Conservation (phyloP, 2,113 vertebrate species). For the Nothocercus nigrocapillus region DNA sequence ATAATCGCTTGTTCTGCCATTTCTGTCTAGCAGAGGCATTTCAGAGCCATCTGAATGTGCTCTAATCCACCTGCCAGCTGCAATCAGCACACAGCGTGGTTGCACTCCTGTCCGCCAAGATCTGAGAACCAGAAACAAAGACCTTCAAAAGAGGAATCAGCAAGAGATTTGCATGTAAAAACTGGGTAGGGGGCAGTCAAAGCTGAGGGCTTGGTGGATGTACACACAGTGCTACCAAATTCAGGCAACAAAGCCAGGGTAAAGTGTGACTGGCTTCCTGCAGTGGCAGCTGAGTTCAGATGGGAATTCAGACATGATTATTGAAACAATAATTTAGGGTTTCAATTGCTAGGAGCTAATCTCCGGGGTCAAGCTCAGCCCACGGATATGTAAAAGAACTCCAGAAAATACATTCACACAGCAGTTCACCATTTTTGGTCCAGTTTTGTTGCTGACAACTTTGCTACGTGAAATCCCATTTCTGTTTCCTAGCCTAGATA, state of each 20-base stretch:
- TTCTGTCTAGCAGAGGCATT: slow-evolving; percentile 17
- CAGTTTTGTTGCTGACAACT: not conserved
- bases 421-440: not conserved
- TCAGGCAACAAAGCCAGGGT: not conserved
- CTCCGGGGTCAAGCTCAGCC: not conserved
- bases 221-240: not conserved
- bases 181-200: not conserved
- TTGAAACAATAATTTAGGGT: slow-evolving; percentile 17
- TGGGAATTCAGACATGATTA: slow-evolving; percentile 14
- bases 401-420: slow-evolving; percentile 3
- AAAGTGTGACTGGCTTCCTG: not conserved
- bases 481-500: not conserved
- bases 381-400: not conserved
- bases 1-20: slow-evolving; percentile 40
- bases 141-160: slow-evolving; percentile 28
- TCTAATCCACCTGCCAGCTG: slow-evolving; percentile 65
- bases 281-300: not conserved
- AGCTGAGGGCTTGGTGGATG: not conserved
- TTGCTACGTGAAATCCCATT: slow-evolving; percentile 8
- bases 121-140: slow-evolving; percentile 34
- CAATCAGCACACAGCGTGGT: slow-evolving; percentile 50
- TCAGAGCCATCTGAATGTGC: slow-evolving; percentile 46
- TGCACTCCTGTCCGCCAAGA: slow-evolving; percentile 25
- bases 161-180: slow-evolving; percentile 11
- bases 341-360: not conserved